Base-by-base conservation (phyloP, 1,140 invertebrate genomes). In the Atta colombica region DNA sequence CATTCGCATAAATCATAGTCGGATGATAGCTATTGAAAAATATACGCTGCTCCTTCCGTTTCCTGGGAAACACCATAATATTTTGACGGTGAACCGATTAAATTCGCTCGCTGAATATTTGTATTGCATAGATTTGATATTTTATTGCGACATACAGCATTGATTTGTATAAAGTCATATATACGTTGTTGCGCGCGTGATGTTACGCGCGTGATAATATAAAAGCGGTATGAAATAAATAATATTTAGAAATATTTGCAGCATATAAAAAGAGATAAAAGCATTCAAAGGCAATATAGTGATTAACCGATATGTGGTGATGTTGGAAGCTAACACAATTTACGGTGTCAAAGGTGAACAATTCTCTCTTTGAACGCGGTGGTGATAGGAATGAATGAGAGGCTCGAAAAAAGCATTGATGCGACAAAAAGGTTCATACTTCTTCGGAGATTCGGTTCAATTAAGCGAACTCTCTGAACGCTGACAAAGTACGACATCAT, bases 401-500 rank as follows among this genome's bases (percentile, higher is more conserved):
- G 58, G n/a, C 18, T 71, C 28, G 25, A 77, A 55, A 55, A 69
- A 68, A 69, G 61, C 60, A 75, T 0, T 18, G 39, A 55, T 49
- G 63, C 49, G 77, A 84, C 75, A 92, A 93, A 93, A 93, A 94
- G 85, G 72, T 88, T 87, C 60, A 84, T 77, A 65, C 78, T 85
- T 69, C 90, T 92, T 93, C 86, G 90, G 87, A 93, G 91, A 92
- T 93, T 94, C 90, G 90, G 93, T 92, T 94, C 93, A 94, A 94
- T 94, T 93, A 94, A 94, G 92, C 94, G 87, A 91, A 85, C 25
- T 35, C 45, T 66, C 65, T 69, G 88, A 58, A 39, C 77, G 82
- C 89, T 93, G 93, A 94, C 93, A 94, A 94, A 93, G 92, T 93
- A 94, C 93, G 91, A 93, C 93, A 93, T 94, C 92, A 93, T 93